phyloP scores from a whole-genome alignment of 2,888 invertebrate genomes.

The Alitta virens region DNA sequence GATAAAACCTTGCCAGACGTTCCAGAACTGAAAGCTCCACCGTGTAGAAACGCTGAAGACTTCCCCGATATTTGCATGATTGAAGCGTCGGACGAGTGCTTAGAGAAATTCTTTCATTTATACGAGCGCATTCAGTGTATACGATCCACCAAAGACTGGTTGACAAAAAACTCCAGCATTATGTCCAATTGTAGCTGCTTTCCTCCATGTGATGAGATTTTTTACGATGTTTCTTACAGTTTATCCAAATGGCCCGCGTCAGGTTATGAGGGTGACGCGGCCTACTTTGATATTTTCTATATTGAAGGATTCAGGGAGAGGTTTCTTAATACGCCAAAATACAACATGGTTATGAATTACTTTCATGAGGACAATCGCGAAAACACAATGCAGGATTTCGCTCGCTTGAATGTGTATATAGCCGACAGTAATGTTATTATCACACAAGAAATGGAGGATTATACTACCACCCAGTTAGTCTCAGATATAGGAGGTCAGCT shows the following conservation, averaged over 20 bases:
- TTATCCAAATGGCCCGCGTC: constrained; percentile 32
- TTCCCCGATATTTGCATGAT: constrained; percentile 28
- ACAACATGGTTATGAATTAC: constrained; percentile 17
- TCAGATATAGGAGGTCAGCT: constrained; percentile 31
- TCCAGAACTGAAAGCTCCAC: neutral
- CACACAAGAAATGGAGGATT: constrained; percentile 29
- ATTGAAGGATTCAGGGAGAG: constrained; percentile 27
- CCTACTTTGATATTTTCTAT: constrained; percentile 29
- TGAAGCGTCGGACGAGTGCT: constrained; percentile 23
- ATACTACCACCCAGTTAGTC: constrained; percentile 26
- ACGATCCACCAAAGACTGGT: constrained; percentile 14
- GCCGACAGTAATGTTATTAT: constrained; percentile 32
- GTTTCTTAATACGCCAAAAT: constrained; percentile 23
- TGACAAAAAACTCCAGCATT: constrained; percentile 22
- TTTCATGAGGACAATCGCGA: constrained; percentile 21
- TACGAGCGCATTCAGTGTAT: constrained; percentile 26
- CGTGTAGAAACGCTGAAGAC: constrained; percentile 22
- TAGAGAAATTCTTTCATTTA: constrained; percentile 20
- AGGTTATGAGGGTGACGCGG: constrained; percentile 32
- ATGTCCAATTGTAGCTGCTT: constrained; percentile 23
- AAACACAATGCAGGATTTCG: constrained; percentile 27
- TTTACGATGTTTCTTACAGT: constrained; percentile 30
- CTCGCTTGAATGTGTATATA: constrained; percentile 30
- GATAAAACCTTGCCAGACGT: constrained; percentile 25
- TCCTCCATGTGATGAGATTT: constrained; percentile 30